Conservation (phyloP, 2,113 vertebrate species). For the Macrotis lagotis region DNA sequence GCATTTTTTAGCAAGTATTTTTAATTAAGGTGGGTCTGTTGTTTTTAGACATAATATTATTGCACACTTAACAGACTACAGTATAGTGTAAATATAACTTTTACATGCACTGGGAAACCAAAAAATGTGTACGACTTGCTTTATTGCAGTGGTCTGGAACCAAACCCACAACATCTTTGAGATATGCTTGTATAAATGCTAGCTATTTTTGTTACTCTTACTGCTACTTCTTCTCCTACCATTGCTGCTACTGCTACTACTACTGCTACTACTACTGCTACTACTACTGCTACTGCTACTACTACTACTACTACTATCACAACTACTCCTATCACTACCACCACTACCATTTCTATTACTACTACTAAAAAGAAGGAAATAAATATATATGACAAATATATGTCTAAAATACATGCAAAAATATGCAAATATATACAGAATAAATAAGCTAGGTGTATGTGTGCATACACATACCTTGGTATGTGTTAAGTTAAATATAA, state of each 20-base stretch:
- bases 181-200: too few relatives aligned
- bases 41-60: not conserved
- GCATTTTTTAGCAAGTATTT: not conserved
- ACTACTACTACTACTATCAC: too few relatives aligned
- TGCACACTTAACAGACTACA: not conserved
- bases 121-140: not conserved
- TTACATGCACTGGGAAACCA: not conserved
- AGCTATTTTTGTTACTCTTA: not conserved
- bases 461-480: not conserved
- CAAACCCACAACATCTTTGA: too few relatives aligned
- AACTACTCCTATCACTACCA: too few relatives aligned
- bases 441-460: not conserved
- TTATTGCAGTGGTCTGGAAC: not conserved
- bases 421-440: not conserved
- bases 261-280: not conserved
- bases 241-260: not conserved
- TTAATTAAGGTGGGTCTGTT: not conserved
- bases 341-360: too few relatives aligned
- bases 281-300: too few relatives aligned
- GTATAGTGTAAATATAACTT: not conserved
- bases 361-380: too few relatives aligned
- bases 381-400: too few relatives aligned
- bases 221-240: too few relatives aligned
- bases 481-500: not conserved
- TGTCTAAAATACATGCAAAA: not conserved